phyloP scores from a whole-genome alignment of 2,888 invertebrate genomes.

The Agonopterix arenella region DNA sequence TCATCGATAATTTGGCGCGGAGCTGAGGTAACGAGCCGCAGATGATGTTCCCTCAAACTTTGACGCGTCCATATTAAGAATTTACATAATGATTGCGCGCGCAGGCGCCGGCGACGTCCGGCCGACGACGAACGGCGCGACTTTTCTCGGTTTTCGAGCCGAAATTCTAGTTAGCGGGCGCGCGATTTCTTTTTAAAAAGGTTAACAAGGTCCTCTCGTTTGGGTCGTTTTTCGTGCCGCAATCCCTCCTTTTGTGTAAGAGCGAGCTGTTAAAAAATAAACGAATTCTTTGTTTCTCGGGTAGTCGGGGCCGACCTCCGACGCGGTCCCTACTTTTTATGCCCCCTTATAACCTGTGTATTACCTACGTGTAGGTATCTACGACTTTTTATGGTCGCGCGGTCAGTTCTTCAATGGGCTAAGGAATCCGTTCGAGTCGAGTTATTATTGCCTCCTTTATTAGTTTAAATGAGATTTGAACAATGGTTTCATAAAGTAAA shows the following conservation, averaged over 20 bases:
- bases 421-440: constrained; percentile 75
- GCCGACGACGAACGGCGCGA: constrained; percentile 43
- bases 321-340: constrained; percentile 73
- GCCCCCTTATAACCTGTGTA: constrained; percentile 75
- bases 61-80: constrained; percentile 42
- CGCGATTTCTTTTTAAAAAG: constrained; percentile 74
- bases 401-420: constrained; percentile 75
- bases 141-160: constrained; percentile 73
- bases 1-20: constrained; percentile 42
- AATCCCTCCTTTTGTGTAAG: constrained; percentile 73
- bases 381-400: constrained; percentile 71
- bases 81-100: constrained; percentile 69
- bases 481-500: no score
- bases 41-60: constrained; percentile 36
- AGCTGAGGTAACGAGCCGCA: constrained; percentile 32
- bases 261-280: constrained; percentile 77
- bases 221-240: constrained; percentile 71
- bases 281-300: constrained; percentile 76
- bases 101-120: constrained; percentile 65
- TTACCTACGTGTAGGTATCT: constrained; percentile 76
- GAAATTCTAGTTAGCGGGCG: constrained; percentile 73
- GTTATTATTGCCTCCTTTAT: constrained; percentile 37
- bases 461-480: no score
- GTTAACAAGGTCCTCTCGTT: constrained; percentile 74
- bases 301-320: constrained; percentile 74